Conservation (phyloP, 2,888 invertebrate species). For the Hemaris fuciformis region DNA sequence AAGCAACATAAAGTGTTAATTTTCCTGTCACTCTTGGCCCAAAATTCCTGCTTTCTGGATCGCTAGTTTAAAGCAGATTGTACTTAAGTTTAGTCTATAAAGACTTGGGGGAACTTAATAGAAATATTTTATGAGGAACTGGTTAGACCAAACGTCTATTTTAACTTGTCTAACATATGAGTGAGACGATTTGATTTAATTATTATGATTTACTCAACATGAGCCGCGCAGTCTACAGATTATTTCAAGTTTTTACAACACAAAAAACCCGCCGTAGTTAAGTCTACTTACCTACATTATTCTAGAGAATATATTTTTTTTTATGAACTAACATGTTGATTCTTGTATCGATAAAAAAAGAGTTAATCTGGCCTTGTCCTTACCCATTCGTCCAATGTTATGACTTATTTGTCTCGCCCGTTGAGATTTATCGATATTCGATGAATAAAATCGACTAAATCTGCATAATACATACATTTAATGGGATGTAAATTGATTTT, state of each 20-base stretch:
- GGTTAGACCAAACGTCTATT: neutral
- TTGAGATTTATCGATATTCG: conserved; percentile 68
- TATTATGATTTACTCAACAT: neutral
- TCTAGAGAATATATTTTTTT: conserved; percentile 36
- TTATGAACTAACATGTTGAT: conserved; percentile 40
- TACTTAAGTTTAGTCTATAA: too few relatives aligned
- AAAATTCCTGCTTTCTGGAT: too few relatives aligned
- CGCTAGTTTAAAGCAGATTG: too few relatives aligned
- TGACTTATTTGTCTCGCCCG: conserved; percentile 76
- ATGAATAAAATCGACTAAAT: conserved; percentile 63
- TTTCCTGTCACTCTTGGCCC: too few relatives aligned
- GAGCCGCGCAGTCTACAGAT: conserved; percentile 3
- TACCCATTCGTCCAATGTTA: conserved; percentile 68
- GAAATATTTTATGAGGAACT: neutral
- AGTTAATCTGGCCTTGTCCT: conserved; percentile 55
- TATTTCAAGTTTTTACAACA: neutral
- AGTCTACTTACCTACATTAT: conserved; percentile 28
- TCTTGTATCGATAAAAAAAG: conserved; percentile 56
- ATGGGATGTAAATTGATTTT: conserved; percentile 70
- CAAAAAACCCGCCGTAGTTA: conserved; percentile 1
- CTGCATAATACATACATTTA: conserved; percentile 71
- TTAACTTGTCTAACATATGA: neutral
- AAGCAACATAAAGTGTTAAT: too few relatives aligned
- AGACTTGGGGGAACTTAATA: too few relatives aligned
- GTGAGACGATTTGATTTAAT: neutral